These are phyloP conservation scores for Aphis gossypii DNA, from an alignment of 1,140 invertebrate species.

Conservation along the genomic window DNA sequence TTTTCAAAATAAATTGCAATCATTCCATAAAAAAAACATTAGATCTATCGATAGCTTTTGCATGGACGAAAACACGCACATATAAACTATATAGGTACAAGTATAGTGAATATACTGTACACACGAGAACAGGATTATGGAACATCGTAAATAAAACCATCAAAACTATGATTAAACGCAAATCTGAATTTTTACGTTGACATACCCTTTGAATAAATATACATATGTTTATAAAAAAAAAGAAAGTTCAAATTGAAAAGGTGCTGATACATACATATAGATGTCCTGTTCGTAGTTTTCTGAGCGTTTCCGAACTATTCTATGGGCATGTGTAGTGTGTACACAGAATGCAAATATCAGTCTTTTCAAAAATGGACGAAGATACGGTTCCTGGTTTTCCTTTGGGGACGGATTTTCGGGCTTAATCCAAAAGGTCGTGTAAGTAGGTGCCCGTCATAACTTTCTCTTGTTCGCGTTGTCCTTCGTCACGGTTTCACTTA, in stretches of 20 bases:
- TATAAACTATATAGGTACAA: not conserved
- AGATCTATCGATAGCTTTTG: not conserved
- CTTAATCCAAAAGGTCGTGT: not conserved
- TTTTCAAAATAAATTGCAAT: slow-evolving; percentile 1
- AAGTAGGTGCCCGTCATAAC: not conserved
- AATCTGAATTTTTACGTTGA: not conserved
- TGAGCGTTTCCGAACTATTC: not conserved
- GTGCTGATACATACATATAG: not conserved
- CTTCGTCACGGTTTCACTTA: not conserved
- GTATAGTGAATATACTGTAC: not conserved
- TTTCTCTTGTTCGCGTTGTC: not conserved
- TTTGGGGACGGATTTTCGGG: not conserved
- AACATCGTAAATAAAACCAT: not conserved
- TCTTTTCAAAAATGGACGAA: not conserved
- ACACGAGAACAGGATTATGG: not conserved
- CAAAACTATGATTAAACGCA: not conserved
- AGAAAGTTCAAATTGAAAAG: not conserved
- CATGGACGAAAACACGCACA: not conserved
- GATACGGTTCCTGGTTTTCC: not conserved
- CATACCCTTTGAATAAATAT: slow-evolving; percentile 17
- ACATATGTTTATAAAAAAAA: not conserved
- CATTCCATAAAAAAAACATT: not conserved
- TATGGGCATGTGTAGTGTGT: not conserved
- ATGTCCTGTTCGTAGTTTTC: not conserved
- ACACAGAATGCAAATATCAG: not conserved